Base-by-base conservation (phyloP, 1,140 invertebrate species). In the Daktulosphaira vitifoliae region DNA sequence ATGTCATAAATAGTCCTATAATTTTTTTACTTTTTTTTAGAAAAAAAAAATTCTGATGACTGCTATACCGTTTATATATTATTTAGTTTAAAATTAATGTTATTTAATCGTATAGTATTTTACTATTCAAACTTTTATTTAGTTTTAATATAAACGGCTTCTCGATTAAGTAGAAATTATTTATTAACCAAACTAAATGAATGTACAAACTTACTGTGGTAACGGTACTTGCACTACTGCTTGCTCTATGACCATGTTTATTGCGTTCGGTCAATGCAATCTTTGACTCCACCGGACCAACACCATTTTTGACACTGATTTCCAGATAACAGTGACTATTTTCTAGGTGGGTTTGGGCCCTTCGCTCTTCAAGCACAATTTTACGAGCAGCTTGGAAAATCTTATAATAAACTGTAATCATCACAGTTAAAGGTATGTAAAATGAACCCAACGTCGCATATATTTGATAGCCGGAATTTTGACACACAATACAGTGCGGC, bases 351-450 rank as follows among this genome's bases (percentile, higher is more conserved):
- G 84, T 88, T 71, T 90, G 88, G 9, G 89, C 88, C n/a, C 86
- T 78, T 71, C 82, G 86, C 78, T 92, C 89, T 71, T 90, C 89
- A 70, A 87, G 80, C 1, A 92, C 89, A 70, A 92, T 90, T 71
- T 84, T 84, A 46, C 87, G 80, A 5, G 89, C 89, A 0, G 88
- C 89, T 48, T 85, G 79, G 73, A 94, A 90, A 75, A 95, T 94
- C 76, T 91, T 91, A 72, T 90, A 89, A 73, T 95, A 94, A 2
- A 94, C 88, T 66, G 89, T 83, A 22, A 93, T 85, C 90, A 94
- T 94, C 46, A 95, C 88, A 56, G 86, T 80, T 23, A 93, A 76
- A 0, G 91, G 91, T 69, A 94, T 83, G 76, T 93, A 94, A 77
- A 94, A 94, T 48, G 89, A 91, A 39, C 88, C 87, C 65, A 92